A percentile compares a stretch with the other conserved stretches of the same genome.
Evolutionary conservation across 2,113 vertebrate genomes (phyloP).

Genomic region (Pachyramphus minor): DNA sequence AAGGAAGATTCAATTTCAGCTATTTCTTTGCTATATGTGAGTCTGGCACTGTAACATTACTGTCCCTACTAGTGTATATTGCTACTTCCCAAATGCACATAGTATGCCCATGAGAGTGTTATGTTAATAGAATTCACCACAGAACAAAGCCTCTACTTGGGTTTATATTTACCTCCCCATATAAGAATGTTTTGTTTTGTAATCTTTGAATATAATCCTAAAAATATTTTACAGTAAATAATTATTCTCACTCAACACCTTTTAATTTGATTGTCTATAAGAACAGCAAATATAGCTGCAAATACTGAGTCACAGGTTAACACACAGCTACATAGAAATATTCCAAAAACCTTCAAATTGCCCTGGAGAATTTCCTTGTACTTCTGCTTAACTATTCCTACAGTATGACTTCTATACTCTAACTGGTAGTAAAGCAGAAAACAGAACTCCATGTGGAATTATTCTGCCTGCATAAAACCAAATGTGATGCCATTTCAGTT

Average conservation of each 20-base stretch:
- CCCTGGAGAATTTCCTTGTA: neutral
- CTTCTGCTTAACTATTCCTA: neutral
- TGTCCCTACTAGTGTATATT: neutral
- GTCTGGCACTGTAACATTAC: neutral
- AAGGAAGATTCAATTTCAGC: neutral
- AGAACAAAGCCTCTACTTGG: neutral
- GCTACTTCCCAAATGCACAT: neutral
- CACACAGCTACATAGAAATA: neutral
- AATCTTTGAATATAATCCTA: neutral
- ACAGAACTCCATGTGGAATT: neutral
- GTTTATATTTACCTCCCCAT: neutral
- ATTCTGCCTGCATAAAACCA: neutral
- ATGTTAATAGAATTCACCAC: neutral
- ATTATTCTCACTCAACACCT: neutral
- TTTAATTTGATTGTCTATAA: neutral
- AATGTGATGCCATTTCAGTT: neutral
- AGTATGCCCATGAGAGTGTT: neutral
- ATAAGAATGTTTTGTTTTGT: neutral
- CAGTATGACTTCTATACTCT: neutral
- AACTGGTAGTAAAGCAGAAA: neutral
- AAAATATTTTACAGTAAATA: neutral
- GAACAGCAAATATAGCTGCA: neutral
- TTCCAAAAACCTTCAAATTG: neutral
- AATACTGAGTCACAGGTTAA: neutral
- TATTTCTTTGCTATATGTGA: neutral